Evolutionary conservation across 2,888 invertebrate genomes (phyloP).

Genomic region (Adelognathus sp.): DNA sequence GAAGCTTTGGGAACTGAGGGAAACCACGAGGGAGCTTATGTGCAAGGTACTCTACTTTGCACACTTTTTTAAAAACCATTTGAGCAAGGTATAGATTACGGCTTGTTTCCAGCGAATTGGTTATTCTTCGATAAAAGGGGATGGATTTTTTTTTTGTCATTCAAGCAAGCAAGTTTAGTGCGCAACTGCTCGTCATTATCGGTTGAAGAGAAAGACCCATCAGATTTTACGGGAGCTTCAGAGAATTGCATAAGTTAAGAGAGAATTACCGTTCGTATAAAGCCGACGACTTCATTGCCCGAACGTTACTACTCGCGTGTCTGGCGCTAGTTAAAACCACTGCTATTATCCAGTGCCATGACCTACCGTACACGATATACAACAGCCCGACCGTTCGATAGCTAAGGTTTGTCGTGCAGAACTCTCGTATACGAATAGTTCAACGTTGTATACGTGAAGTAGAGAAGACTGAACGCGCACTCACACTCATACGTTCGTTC

Average conservation of each 20-base stretch:
- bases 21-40: too few species aligned
- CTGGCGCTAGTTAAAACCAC: constrained; percentile 2
- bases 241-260: not conserved
- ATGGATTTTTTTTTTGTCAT: too few species aligned
- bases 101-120: too few species aligned
- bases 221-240: not conserved
- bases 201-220: not conserved
- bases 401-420: constrained; percentile 6
- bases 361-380: constrained; percentile 45
- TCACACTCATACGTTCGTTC: not conserved
- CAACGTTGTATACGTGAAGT: not conserved
- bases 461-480: not conserved
- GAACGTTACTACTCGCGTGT: constrained; percentile 13
- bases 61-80: too few species aligned
- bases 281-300: constrained; percentile 7
- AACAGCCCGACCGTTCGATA: constrained; percentile 38
- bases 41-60: too few species aligned
- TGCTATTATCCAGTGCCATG: constrained; percentile 38
- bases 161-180: too few species aligned
- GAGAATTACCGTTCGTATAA: not conserved
- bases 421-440: constrained; percentile 9
- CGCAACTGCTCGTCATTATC: too few species aligned
- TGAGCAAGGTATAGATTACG: too few species aligned
- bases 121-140: too few species aligned
- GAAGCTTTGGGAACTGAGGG: too few species aligned